A percentile compares a stretch with the other conserved stretches of the same genome.
These are phyloP conservation scores for Naja naja DNA, from an alignment of 2,113 vertebrate species.

Conservation along the genomic window DNA sequence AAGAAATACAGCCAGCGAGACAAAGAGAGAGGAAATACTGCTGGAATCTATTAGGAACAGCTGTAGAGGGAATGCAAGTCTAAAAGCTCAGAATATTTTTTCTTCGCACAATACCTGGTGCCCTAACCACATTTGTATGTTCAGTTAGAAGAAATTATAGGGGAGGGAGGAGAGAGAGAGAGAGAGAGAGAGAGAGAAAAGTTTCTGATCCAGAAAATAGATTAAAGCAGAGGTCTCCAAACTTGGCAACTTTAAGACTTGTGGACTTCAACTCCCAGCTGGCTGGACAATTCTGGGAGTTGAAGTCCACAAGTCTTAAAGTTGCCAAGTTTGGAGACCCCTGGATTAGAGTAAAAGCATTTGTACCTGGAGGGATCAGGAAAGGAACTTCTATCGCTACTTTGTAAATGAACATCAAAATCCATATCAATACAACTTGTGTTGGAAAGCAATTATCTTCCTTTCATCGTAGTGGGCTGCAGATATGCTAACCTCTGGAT, in stretches of 20 bases:
- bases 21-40: not conserved
- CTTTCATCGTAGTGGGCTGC: not conserved
- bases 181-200: not conserved
- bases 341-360: too few relatives aligned
- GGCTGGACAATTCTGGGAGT: too few relatives aligned
- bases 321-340: too few relatives aligned
- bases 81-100: not conserved
- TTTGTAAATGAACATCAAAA: not conserved
- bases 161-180: not conserved
- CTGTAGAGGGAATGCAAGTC: slow-evolving; percentile 12
- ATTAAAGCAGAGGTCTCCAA: too few relatives aligned
- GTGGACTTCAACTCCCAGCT: too few relatives aligned
- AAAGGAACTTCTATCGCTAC: not conserved
- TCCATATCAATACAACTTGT: fast-evolving
- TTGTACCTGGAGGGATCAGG: not conserved
- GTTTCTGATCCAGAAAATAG: not conserved
- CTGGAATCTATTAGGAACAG: slow-evolving; percentile 50
- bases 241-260: too few relatives aligned
- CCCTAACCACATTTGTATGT: slow-evolving; percentile 2
- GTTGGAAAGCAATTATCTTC: not conserved
- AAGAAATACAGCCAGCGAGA: not conserved
- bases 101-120: slow-evolving; percentile 28
- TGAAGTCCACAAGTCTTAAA: too few relatives aligned
- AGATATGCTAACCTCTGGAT: not conserved
- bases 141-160: not conserved